These are phyloP conservation scores for Lepidocyrtoides sp. DNA, from an alignment of 2,888 invertebrate genomes.

Conservation along the genomic window DNA sequence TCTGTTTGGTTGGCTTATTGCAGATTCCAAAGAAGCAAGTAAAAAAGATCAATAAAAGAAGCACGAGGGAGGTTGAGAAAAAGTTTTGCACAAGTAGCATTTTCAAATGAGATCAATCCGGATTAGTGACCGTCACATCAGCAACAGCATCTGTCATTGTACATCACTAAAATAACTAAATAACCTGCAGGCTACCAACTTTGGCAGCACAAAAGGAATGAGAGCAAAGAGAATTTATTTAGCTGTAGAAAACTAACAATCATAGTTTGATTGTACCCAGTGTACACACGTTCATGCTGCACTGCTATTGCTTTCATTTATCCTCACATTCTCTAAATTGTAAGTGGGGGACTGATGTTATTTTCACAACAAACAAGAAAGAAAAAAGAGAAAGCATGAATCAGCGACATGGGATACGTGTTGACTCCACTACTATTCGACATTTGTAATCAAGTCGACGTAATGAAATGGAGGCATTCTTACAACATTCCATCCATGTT, in stretches of 20 bases:
- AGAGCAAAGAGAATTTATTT: neutral
- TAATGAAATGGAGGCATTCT: conserved; percentile 18
- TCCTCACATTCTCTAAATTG: neutral
- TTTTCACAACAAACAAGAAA: neutral
- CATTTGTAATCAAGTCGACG: neutral
- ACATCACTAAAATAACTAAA: conserved; percentile 7
- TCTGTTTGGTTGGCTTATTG: too few species aligned
- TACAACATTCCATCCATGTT: neutral
- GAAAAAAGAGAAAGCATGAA: conserved; percentile 13
- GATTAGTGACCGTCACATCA: conserved; percentile 62
- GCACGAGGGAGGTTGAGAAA: neutral
- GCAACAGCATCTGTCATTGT: conserved; percentile 57
- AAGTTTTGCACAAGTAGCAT: conserved; percentile 8
- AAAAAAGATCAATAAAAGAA: conserved; percentile 46
- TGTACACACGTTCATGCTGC: neutral
- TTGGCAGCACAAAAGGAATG: neutral
- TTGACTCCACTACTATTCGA: neutral
- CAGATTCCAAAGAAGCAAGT: conserved; percentile 23
- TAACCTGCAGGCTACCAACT: too few species aligned
- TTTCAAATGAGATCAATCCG: conserved; percentile 54
- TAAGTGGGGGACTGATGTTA: neutral
- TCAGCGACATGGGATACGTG: neutral
- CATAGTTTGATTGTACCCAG: neutral
- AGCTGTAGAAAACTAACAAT: neutral
- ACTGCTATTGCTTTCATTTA: neutral